Evolutionary conservation across 2,113 vertebrate species (phyloP), one percentile per base, ranked within the genome.

Genomic region (Nyctereutes procyonoides): DNA sequence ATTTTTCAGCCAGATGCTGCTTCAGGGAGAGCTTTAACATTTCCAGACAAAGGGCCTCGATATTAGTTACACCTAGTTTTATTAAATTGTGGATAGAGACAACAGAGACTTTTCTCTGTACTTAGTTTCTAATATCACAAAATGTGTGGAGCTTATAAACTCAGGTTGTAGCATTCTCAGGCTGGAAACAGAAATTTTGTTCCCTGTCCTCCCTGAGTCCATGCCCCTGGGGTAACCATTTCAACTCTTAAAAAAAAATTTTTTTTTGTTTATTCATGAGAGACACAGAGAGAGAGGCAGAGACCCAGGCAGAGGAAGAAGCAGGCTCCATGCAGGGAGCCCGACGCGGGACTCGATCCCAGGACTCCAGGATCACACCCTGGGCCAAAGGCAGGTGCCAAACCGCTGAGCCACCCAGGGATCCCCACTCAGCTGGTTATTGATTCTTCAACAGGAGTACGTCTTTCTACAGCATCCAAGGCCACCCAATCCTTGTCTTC

Each of bases 1-100:
- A n/a, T 76, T 53, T 90, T 97, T 81, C 82, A 95, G 67, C 35
- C 38, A 65, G 69, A 95, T 67, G 51, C 67, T 90, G 80, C 60
- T 88, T 71, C 76, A 73, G 24, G 95, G 32, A 85, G 65, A 56
- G 43, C 24, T 86, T 74, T 85, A 58, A 67, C 12, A 48, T 62
- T 55, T 90, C 35, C 5, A 60, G 22, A 28, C 16, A 69, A 81
- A 76, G 22, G 35, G 16, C 16, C n/a, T 81, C 51, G 11, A 26
- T 88, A 17, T 63, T 73, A 56, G 20, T 73, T 79, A 19, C 38
- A 63, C 7, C 30, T 83, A 19, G 43, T 71, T 90, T 87, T 88
- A 76, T n/a, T 79, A 81, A 48, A 13, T 38, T 35, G 79, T 63
- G 71, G 60, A 48, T 32, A 83, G 20, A 84, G 28, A 73, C 17